These are phyloP conservation scores for Cherax destructor DNA, from an alignment of 1,140 invertebrate species.

Conservation along the genomic window DNA sequence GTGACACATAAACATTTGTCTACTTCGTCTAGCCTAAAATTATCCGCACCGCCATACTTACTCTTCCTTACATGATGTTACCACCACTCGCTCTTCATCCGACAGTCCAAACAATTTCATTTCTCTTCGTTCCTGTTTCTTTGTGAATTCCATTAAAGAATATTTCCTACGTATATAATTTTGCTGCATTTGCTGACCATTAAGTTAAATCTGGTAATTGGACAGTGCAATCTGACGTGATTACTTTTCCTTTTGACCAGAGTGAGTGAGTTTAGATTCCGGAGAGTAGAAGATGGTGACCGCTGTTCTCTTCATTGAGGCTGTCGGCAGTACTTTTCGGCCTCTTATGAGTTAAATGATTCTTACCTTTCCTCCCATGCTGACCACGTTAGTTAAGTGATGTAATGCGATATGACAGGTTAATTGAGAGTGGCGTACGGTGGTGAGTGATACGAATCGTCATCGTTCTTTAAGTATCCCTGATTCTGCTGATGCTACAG, in stretches of 20 bases:
- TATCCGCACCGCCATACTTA: slow-evolving; percentile 8
- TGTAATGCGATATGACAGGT: slow-evolving; percentile 18
- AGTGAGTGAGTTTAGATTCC: too few species aligned
- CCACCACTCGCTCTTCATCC: neutral
- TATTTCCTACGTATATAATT: neutral
- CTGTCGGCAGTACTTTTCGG: neutral
- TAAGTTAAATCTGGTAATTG: neutral
- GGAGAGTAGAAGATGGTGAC: neutral
- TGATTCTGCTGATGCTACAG: neutral
- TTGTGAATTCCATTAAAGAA: neutral
- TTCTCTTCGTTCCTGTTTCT: neutral
- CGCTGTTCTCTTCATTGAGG: neutral
- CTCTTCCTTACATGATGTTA: neutral
- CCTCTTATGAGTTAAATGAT: neutral
- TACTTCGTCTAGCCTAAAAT: slow-evolving; percentile 16
- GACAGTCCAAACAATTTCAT: neutral
- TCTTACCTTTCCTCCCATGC: neutral
- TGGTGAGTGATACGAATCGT: neutral
- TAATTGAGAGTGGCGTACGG: slow-evolving; percentile 1
- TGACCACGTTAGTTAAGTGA: neutral
- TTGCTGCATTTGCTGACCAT: neutral
- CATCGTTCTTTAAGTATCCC: neutral
- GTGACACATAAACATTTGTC: slow-evolving; percentile 30
- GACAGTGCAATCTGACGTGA: neutral
- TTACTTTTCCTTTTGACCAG: neutral